Conservation (phyloP, 2,113 vertebrate species). For the Scortum barcoo region DNA sequence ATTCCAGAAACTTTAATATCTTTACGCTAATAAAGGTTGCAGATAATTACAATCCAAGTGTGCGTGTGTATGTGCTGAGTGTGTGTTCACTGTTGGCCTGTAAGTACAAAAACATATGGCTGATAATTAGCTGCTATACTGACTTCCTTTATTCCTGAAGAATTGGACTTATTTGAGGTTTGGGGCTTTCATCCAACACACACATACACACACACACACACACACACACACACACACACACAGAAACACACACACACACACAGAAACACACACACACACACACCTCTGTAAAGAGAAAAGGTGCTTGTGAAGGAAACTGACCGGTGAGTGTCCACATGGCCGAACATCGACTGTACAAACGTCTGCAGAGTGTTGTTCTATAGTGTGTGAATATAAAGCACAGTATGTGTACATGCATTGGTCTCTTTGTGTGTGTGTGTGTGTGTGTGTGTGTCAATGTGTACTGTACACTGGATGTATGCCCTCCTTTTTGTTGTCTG, state of each 20-base stretch:
- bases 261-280: conserved; percentile 30
- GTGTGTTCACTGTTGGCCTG: background rate
- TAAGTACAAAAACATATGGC: conserved; percentile 29
- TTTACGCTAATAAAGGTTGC: background rate
- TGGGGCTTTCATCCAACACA: conserved; percentile 31
- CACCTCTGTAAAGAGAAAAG: background rate
- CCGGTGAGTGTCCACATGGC: conserved; percentile 14
- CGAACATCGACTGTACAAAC: conserved; percentile 10
- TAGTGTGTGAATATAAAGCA: background rate
- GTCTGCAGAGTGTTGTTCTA: background rate
- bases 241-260: conserved; percentile 6
- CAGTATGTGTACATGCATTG: background rate
- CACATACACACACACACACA: background rate
- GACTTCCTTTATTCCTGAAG: conserved; percentile 23
- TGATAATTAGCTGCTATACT: conserved; percentile 30
- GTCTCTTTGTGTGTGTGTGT: background rate
- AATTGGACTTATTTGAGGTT: conserved; percentile 19
- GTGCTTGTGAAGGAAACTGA: background rate
- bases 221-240: conserved; percentile 28
- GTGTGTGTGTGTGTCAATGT: background rate
- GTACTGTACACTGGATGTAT: conserved; percentile 37
- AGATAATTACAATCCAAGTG: background rate
- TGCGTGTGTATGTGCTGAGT: background rate
- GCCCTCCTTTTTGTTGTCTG: conserved; percentile 63
- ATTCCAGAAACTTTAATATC: background rate